Conservation (phyloP, 2,113 vertebrate genomes). For the Cyprinodon variegatus region DNA sequence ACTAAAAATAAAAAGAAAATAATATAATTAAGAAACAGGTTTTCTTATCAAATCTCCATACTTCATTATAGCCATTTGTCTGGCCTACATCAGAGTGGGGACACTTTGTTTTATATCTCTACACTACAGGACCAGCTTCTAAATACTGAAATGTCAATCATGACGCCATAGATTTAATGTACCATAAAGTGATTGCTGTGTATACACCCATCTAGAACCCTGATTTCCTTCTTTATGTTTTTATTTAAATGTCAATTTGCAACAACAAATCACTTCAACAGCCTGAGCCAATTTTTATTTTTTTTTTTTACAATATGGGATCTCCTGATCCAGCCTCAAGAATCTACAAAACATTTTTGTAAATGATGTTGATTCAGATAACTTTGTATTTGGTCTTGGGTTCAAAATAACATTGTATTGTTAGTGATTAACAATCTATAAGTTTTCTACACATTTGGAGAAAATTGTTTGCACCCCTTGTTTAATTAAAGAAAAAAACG, state of each 20-base stretch:
- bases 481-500: too few relatives aligned
- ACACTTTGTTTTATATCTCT: not conserved
- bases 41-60: not conserved
- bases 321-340: too few relatives aligned
- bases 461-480: too few relatives aligned
- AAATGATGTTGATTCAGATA: too few relatives aligned
- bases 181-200: not conserved
- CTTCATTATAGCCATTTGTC: not conserved
- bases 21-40: not conserved
- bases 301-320: not conserved
- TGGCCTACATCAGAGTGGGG: too few relatives aligned
- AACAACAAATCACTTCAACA: not conserved
- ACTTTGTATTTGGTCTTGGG: too few relatives aligned
- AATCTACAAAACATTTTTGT: too few relatives aligned
- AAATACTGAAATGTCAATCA: not conserved
- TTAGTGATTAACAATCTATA: too few relatives aligned
- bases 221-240: not conserved
- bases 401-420: too few relatives aligned
- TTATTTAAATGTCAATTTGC: not conserved
- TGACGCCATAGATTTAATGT: not conserved
- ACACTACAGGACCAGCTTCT: not conserved
- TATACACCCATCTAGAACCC: not conserved
- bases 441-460: too few relatives aligned
- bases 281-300: too few relatives aligned
- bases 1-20: too few relatives aligned